Base-by-base conservation (phyloP, 2,797 vertebrate species). In the Octomys mimax region DNA sequence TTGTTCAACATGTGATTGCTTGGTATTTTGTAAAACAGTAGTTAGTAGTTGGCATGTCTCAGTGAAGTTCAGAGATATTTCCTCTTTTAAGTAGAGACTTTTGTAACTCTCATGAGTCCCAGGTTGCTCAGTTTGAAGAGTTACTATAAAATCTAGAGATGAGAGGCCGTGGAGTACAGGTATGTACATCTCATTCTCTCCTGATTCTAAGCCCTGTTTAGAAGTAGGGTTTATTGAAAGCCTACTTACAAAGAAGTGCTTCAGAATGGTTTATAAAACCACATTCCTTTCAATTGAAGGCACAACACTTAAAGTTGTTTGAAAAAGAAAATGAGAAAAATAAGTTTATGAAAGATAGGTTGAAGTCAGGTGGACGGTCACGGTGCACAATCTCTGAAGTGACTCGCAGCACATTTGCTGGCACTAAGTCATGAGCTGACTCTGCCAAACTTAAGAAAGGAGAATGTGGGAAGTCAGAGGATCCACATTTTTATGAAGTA, bases 271-370 rank as follows among this genome's bases (percentile, higher is more conserved):
- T 92, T 92, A 79, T 59, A 33, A 89, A 85, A 95, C 66, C 39
- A 84, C 16, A 46, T 49, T 90, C 11, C 92, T 95, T 95, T 79
- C 62, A 57, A 42, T n/a, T 26, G 64, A 31, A 91, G n/a, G 49
- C 16, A 85, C 62, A 94, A 39, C 21, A 3, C 11, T 87, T 52
- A 94, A 85, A 71, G 21, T 85, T 26, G 21, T 54, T 91, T 8
- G 80, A 54, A 91, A 93, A 83, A 86, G 31, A 73, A 95, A 90
- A 82, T 83, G 28, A 33, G 14, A 57, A 89, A 95, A 85, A 54
- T 78, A 82, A 81, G 3, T 46, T 73, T 68, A 42, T 49, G 68
- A 94, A 94, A 87, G 54, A 70, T 80, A 75, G 89, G 66, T n/a
- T 93, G 61, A 91, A 92, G 7, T 73, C 57, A 82, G 19, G 12